A percentile compares a stretch with the other conserved stretches of the same genome.
phyloP scores from a whole-genome alignment of 2,797 vertebrate genomes.

The Otolemur crassicaudatus region DNA sequence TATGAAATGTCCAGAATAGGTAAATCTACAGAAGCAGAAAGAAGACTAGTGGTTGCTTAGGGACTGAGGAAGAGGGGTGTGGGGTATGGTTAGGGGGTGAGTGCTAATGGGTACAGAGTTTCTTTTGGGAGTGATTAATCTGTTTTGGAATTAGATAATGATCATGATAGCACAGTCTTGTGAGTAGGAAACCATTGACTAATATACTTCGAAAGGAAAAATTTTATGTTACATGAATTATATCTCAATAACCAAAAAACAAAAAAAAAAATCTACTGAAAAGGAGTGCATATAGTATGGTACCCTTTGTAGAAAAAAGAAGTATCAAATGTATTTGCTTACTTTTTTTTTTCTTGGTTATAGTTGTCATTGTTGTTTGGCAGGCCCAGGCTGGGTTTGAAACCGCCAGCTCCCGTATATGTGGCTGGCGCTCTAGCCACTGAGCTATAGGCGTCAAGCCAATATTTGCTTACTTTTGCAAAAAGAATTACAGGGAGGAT shows the following conservation, averaged over 20 bases:
- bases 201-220: not conserved
- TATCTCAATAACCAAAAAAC: not conserved
- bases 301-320: not conserved
- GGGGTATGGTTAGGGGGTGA: not conserved
- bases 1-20: not conserved
- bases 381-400: no score
- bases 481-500: conserved; percentile 4
- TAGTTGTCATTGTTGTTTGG: no score
- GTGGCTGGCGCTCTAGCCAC: no score
- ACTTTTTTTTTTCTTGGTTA: not conserved
- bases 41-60: not conserved
- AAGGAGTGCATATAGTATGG: not conserved
- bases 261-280: not conserved
- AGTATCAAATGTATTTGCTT: not conserved
- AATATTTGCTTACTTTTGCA: not conserved
- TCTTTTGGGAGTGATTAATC: not conserved
- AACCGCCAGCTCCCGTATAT: no score
- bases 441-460: no score
- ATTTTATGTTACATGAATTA: conserved; percentile 15
- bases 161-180: not conserved
- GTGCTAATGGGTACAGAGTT: not conserved
- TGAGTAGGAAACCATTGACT: not conserved
- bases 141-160: not conserved
- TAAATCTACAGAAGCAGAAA: not conserved
- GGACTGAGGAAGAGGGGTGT: not conserved